Base-by-base conservation (phyloP, 1,140 invertebrate species). In the Lucilia sericata region DNA sequence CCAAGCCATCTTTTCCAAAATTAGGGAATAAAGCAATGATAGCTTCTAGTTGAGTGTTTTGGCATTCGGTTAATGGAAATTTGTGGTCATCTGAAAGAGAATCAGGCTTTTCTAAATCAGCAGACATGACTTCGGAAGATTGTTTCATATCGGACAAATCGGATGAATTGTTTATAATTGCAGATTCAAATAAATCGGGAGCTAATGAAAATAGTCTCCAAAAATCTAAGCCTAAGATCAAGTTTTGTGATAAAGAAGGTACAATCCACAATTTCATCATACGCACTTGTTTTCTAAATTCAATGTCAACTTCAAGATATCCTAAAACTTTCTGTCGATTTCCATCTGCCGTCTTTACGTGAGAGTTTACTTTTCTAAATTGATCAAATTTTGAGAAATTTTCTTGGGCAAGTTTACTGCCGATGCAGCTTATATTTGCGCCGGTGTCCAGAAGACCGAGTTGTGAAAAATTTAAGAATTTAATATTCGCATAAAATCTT, bases 181-280 rank as follows among this genome's bases (percentile, higher is more conserved):
- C 8, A 19, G n/a, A 9, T 70, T 19, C 65, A 25, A 78, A 42
- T 25, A 78, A 19, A 78, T 78, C 30, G 1, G 30, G 10, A 10
- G 17, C 19, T 78, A 85, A 82, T 14, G 51, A 19, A 14, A 85
- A 85, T 25, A 51, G 36, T 83, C 51, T 83, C 84, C 84, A 85
- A 76, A 85, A 82, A 34, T 85, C 82, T 34, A 85, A 19, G 2
- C 84, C 84, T 36, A 83, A 36, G 21, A 85, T 85, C 25, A 84
- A 21, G 9, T 74, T 60, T 55, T 85, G 82, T 0, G 14, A 19
- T 13, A 85, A n/a, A 17, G 84, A 83, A 12, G 84, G 84, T 5
- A 82, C 74, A 12, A 76, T 21, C 14, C 14, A 82, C 17, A 84
- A 17, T 21, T 78, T 82, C 1, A 84, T 34, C 17, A 2, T 49